Base-by-base conservation (phyloP, 2,888 invertebrate genomes). In the Acronicta aceris region DNA sequence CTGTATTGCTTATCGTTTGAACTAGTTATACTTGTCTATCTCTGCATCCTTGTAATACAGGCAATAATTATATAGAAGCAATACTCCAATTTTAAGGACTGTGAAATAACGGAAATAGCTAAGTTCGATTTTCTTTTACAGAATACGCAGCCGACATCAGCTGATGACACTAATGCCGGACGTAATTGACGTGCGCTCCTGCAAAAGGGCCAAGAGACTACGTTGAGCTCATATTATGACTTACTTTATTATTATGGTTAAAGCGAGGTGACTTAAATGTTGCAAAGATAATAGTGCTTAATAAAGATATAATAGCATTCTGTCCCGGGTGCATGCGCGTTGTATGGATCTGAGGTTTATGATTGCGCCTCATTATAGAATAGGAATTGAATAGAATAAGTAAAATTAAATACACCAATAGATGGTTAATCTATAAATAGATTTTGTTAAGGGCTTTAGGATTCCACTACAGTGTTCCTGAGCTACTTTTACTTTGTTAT, bases 361-460 rank as follows among this genome's bases (percentile, higher is more conserved):
- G 77, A 68, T 73, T 78, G 86, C 85, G 85, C 84, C 86, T 84
- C 88, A 84, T 83, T 85, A 82, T 91, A 92, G 89, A 81, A 84
- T 94, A 93, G 94, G 94, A 94, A 94, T 94, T 94, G 93, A 94
- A 87, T 93, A 92, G 92, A 81, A 79, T 93, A 93, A 92, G 92
- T 88, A 86, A 90, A 91, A 84, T 84, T 81, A 89, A 70, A 87
- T 89, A 92, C 91, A 92, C 91, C 89, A 89, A 91, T 92, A 91
- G 87, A 89, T 81, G 83, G 85, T 87, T 87, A 82, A 84, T 84
- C 82, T 77, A 71, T 73, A 62, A 82, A 87, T 86, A 83, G 83
- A 86, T 89, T 92, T 92, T 88, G 85, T 92, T 91, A 89, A 88
- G 82, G 79, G 88, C 88, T 89, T 84, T 83, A 88, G 89, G 90